phyloP scores from a whole-genome alignment of 2,113 vertebrate species.

The Anarrhichthys ocellatus region DNA sequence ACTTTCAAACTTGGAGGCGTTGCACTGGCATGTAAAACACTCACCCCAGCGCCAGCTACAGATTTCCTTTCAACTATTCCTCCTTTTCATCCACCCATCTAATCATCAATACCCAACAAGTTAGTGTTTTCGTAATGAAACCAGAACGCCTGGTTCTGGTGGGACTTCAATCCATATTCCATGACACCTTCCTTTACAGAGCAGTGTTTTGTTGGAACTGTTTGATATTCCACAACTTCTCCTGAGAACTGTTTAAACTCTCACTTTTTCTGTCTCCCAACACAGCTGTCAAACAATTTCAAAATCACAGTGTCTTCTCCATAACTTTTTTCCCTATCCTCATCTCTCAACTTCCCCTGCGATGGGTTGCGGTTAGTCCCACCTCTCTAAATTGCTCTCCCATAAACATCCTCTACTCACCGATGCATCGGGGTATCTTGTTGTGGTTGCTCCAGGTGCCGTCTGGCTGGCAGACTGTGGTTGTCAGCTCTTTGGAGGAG shows the following conservation, averaged over 20 bases:
- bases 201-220: conserved; percentile 4
- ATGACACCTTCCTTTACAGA: conserved; percentile 10
- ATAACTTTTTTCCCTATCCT: neutral
- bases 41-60: conserved; percentile 11
- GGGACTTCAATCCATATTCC: conserved; percentile 20
- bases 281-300: conserved; percentile 4
- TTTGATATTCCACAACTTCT: conserved; percentile 31
- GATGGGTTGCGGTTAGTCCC: neutral
- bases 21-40: conserved; percentile 31
- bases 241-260: conserved; percentile 16
- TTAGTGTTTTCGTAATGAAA: conserved; percentile 36
- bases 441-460: conserved; percentile 98
- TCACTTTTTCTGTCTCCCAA: neutral
- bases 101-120: conserved; percentile 13
- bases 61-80: conserved; percentile 14
- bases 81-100: conserved; percentile 19
- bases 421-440: conserved; percentile 95
- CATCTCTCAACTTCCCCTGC: neutral
- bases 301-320: neutral
- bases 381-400: conserved; percentile 6
- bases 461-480: conserved; percentile 93
- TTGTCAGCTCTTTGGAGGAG: conserved; percentile 94
- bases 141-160: neutral
- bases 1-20: conserved; percentile 38
- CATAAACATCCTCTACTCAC: conserved; percentile 79